These are phyloP conservation scores for Creontiades dilutus DNA, from an alignment of 2,888 invertebrate species.

Conservation along the genomic window DNA sequence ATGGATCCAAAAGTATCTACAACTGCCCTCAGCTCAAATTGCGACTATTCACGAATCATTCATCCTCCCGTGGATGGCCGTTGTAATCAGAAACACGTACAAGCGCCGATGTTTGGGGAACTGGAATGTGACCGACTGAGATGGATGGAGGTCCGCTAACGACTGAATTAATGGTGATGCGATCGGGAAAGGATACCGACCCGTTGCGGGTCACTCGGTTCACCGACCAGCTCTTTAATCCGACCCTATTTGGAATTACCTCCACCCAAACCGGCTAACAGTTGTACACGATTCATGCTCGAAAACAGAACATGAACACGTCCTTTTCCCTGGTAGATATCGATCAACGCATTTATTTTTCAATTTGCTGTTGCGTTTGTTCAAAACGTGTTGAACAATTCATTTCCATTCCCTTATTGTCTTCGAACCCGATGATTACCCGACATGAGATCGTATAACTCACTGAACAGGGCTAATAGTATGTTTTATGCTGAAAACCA, in stretches of 20 bases:
- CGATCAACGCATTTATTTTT: neutral
- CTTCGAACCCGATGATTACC: too few relatives aligned
- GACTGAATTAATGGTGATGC: slow-evolving; percentile 47
- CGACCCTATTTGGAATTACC: neutral
- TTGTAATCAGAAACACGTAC: neutral
- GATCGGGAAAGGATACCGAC: slow-evolving; percentile 7
- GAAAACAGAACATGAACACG: neutral
- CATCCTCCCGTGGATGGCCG: neutral
- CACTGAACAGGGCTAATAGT: too few relatives aligned
- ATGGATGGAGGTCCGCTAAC: slow-evolving; percentile 49
- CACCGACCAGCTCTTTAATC: slow-evolving; percentile 18
- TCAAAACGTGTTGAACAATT: neutral
- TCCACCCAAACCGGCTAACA: neutral
- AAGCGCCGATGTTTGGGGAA: neutral
- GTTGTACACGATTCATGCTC: neutral
- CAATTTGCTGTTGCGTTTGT: too few relatives aligned
- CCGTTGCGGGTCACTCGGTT: slow-evolving; percentile 22
- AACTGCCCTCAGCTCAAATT: too few relatives aligned
- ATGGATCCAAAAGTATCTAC: too few relatives aligned
- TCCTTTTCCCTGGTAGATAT: neutral
- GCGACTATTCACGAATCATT: too few relatives aligned
- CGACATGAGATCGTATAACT: too few relatives aligned
- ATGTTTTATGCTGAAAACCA: too few relatives aligned
- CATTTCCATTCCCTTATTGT: too few relatives aligned
- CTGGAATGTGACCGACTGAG: slow-evolving; percentile 42